These are phyloP conservation scores for Syngnathoides biaculeatus DNA, from an alignment of 2,113 vertebrate species.

Conservation along the genomic window DNA sequence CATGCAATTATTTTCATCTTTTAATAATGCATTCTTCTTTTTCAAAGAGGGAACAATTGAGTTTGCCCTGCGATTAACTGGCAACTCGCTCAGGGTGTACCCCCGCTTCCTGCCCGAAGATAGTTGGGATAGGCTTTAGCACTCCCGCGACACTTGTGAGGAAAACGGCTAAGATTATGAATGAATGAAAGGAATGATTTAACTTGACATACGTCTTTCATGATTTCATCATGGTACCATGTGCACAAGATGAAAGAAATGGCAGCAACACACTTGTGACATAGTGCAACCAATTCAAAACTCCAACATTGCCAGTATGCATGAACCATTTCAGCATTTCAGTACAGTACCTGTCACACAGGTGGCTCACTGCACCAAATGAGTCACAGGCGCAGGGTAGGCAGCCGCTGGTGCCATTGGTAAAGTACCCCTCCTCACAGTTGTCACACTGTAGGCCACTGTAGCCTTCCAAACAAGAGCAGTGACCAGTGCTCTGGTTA, in stretches of 20 bases:
- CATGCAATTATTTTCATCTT: neutral
- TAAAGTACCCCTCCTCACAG: conserved; percentile 73
- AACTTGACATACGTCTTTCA: conserved; percentile 17
- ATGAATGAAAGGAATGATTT: no score
- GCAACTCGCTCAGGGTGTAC: no score
- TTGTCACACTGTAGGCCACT: conserved; percentile 71
- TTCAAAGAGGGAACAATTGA: conserved; percentile 26
- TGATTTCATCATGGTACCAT: neutral
- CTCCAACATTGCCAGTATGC: no score
- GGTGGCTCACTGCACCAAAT: conserved; percentile 59
- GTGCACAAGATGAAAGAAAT: neutral
- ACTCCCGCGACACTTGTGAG: no score
- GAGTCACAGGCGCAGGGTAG: conserved; percentile 73
- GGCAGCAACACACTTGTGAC: neutral
- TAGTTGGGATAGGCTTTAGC: no score
- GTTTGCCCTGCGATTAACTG: no score
- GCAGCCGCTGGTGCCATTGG: conserved; percentile 72
- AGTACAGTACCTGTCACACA: conserved; percentile 72
- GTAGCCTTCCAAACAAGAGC: conserved; percentile 68
- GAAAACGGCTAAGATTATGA: no score
- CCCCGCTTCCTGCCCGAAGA: no score
- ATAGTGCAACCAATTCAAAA: neutral
- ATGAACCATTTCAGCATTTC: neutral
- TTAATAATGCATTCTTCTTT: conserved; percentile 16
- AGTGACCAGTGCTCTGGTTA: conserved; percentile 68